Percentiles rank a stretch among this genome's conserved stretches.
Evolutionary conservation across 2,888 invertebrate species (phyloP).

Genomic region (Cremastobaeus sp.): DNA sequence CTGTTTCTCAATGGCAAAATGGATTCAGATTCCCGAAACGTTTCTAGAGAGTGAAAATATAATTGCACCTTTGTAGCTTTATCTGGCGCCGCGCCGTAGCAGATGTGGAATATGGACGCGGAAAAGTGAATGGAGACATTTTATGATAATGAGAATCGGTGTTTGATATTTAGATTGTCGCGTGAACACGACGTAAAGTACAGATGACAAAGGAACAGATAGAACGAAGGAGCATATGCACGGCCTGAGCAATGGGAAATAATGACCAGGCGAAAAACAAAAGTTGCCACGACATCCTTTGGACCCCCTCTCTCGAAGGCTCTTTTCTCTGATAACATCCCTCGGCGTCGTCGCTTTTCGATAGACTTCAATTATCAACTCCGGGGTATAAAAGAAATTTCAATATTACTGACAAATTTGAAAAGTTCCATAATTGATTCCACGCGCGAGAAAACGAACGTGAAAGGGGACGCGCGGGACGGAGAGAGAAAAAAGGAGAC

Average conservation of each 20-base stretch:
- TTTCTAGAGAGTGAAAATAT: too few relatives aligned
- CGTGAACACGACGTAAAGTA: conserved; percentile 29
- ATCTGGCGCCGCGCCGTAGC: too few relatives aligned
- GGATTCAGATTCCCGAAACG: too few relatives aligned
- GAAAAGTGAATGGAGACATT: conserved; percentile 73
- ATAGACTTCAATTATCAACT: conserved; percentile 78
- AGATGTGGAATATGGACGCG: conserved; percentile 65
- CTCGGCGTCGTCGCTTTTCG: conserved; percentile 68
- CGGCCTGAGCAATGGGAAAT: conserved; percentile 72
- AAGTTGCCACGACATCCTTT: conserved; percentile 67
- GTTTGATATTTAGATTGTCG: conserved; percentile 58
- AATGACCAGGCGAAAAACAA: conserved; percentile 76
- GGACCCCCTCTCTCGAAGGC: conserved; percentile 51
- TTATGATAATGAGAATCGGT: conserved; percentile 65
- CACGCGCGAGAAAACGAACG: conserved; percentile 64
- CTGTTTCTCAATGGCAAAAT: too few relatives aligned
- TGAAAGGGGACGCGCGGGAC: conserved; percentile 40
- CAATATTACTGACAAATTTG: conserved; percentile 78
- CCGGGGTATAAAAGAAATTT: conserved; percentile 76
- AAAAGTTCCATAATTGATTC: conserved; percentile 78
- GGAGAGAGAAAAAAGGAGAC: conserved; percentile 40
- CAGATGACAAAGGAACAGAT: conserved; percentile 32
- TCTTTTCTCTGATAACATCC: conserved; percentile 64
- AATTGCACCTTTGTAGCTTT: too few relatives aligned
- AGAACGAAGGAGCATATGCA: conserved; percentile 59